Evolutionary conservation across 2,888 invertebrate genomes (phyloP).

Genomic region (Caenorhabditis parvicauda): DNA sequence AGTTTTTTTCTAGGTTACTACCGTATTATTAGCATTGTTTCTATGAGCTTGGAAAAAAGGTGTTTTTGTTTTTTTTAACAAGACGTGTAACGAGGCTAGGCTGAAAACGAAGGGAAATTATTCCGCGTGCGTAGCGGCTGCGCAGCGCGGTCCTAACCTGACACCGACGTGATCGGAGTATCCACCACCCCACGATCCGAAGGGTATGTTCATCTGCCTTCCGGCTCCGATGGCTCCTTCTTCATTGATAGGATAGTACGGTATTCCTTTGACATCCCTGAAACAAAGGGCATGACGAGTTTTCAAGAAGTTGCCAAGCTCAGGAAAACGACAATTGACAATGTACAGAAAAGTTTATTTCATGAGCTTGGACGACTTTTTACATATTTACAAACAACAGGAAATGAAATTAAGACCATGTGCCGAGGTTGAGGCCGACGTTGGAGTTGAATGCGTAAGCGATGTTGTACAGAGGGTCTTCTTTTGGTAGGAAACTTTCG

Average conservation of each 20-base stretch:
- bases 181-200: conserved; percentile 58
- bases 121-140: not conserved
- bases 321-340: not conserved
- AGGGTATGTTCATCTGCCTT: conserved; percentile 42
- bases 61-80: no score
- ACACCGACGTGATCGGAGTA: conserved; percentile 51
- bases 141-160: conserved; percentile 20
- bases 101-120: not conserved
- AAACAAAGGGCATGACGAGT: not conserved
- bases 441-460: conserved; percentile 45
- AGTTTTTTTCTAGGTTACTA: no score
- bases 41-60: no score
- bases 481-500: conserved; percentile 42
- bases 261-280: conserved; percentile 50
- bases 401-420: conserved; percentile 11
- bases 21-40: no score
- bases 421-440: conserved; percentile 49
- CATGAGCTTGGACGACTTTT: no score
- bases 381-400: not conserved
- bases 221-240: conserved; percentile 54
- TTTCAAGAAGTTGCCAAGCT: not conserved
- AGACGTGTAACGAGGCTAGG: not conserved
- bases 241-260: conserved; percentile 55
- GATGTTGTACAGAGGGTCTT: conserved; percentile 49
- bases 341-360: not conserved